phyloP scores from a whole-genome alignment of 1,140 invertebrate genomes.

The Linepithema humile region DNA sequence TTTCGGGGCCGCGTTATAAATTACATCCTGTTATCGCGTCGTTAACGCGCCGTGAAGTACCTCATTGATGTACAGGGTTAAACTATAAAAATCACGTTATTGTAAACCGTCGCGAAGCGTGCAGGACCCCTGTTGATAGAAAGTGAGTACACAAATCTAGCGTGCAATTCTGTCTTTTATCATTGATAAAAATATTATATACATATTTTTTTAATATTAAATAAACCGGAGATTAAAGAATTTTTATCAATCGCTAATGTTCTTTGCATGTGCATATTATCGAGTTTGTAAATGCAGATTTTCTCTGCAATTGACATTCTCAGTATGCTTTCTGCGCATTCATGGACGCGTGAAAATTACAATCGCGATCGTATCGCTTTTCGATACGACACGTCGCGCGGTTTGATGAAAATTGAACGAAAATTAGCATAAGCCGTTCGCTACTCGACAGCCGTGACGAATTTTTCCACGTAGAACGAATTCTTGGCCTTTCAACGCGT shows the following conservation, averaged over 20 bases:
- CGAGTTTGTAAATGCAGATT: not conserved
- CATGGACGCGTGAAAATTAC: not conserved
- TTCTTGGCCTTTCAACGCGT: not conserved
- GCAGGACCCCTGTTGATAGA: no score
- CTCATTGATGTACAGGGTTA: slow-evolving; percentile 11
- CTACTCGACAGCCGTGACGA: slow-evolving; percentile 15
- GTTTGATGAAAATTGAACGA: slow-evolving; percentile 17
- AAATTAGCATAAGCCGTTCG: slow-evolving; percentile 17
- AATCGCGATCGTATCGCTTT: slow-evolving; percentile 2
- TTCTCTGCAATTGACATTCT: not conserved
- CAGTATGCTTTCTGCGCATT: slow-evolving; percentile 1
- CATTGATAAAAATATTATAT: no score
- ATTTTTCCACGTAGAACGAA: slow-evolving; percentile 39
- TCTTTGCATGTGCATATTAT: no score
- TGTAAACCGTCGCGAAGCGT: not conserved
- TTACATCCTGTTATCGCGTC: slow-evolving; percentile 35
- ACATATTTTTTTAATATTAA: no score
- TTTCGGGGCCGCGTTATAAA: slow-evolving; percentile 22
- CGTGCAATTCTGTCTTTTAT: no score
- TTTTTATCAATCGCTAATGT: no score
- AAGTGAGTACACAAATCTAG: no score
- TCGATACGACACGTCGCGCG: not conserved
- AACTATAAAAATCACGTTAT: slow-evolving; percentile 19
- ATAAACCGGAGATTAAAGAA: no score
- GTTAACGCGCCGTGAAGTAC: slow-evolving; percentile 48